Percentiles rank a stretch among this genome's conserved stretches.
These are phyloP conservation scores for Caligus rogercresseyi DNA, from an alignment of 1,140 invertebrate genomes.

Conservation along the genomic window DNA sequence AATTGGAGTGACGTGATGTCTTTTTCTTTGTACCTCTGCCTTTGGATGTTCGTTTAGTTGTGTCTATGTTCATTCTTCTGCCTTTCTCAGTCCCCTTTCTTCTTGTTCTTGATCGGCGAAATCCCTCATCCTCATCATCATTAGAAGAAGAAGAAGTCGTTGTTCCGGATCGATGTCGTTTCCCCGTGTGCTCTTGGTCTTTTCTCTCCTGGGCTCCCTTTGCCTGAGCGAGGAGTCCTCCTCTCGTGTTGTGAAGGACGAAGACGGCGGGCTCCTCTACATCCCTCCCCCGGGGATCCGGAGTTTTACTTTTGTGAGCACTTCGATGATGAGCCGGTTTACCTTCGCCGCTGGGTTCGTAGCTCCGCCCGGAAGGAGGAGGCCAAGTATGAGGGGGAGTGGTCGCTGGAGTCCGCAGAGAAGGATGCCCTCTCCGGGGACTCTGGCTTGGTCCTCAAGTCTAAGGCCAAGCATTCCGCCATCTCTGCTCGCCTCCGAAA, in stretches of 20 bases:
- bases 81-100: background rate
- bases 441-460: slow-evolving; percentile 71
- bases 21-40: background rate
- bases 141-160: no score
- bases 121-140: no score
- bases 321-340: slow-evolving; percentile 59
- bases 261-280: slow-evolving; percentile 27
- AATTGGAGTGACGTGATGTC: no score
- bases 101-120: background rate
- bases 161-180: no score
- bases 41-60: background rate
- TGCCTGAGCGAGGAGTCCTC: background rate
- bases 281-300: slow-evolving; percentile 30
- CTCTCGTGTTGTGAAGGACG: background rate
- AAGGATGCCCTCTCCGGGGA: slow-evolving; percentile 60
- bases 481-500: slow-evolving; percentile 60
- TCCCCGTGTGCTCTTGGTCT: no score
- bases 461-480: slow-evolving; percentile 89
- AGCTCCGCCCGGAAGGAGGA: slow-evolving; percentile 87
- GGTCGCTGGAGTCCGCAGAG: slow-evolving; percentile 56
- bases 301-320: slow-evolving; percentile 63
- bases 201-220: background rate
- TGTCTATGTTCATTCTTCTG: background rate
- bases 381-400: slow-evolving; percentile 83
- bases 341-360: slow-evolving; percentile 60